These are phyloP conservation scores for Atherinomorus stipes DNA, from an alignment of 2,113 vertebrate species.

Conservation along the genomic window DNA sequence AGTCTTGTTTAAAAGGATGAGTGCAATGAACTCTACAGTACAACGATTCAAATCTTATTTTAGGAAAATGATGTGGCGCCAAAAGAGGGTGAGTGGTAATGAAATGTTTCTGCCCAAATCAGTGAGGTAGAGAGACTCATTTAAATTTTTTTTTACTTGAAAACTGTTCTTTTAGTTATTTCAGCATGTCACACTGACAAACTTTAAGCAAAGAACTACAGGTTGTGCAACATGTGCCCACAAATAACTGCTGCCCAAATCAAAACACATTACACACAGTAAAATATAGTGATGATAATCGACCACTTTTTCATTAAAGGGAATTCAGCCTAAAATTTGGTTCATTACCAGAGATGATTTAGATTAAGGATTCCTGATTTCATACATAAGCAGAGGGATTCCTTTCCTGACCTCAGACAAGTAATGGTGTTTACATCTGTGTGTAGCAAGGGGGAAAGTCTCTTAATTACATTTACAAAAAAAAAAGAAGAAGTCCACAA, in stretches of 20 bases:
- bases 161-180: neutral
- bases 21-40: constrained; percentile 43
- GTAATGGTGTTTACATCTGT: too few relatives aligned
- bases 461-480: neutral
- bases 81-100: constrained; percentile 4
- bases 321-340: neutral
- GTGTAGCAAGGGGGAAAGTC: too few relatives aligned
- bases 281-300: too few relatives aligned
- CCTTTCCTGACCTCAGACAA: too few relatives aligned
- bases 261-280: too few relatives aligned
- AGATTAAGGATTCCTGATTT: too few relatives aligned
- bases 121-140: constrained; percentile 76
- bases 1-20: constrained; percentile 18
- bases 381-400: too few relatives aligned
- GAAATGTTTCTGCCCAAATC: constrained; percentile 8
- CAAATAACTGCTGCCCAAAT: too few relatives aligned
- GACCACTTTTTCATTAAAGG: too few relatives aligned
- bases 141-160: constrained; percentile 35
- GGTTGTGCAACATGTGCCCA: too few relatives aligned
- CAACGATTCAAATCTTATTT: constrained; percentile 6
- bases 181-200: neutral
- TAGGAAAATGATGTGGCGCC: constrained; percentile 1
- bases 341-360: neutral
- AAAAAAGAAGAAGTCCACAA: too few relatives aligned
- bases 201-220: too few relatives aligned